Base-by-base conservation (phyloP, 2,797 vertebrate genomes). In the Coccyzus lansbergi region DNA sequence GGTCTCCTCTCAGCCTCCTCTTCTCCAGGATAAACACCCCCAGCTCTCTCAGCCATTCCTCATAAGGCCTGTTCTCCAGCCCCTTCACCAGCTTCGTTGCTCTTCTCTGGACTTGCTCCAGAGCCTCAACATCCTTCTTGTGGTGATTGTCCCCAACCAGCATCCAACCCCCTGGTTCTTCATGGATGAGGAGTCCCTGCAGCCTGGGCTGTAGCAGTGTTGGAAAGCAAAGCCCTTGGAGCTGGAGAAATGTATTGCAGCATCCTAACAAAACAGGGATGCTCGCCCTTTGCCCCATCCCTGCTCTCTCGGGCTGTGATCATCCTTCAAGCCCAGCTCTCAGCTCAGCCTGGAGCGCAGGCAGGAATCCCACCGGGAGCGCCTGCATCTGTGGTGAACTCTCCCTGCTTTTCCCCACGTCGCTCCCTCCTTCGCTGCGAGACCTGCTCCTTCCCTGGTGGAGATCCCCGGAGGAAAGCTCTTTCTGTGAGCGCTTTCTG, bases 401-500 rank as follows among this genome's bases (percentile, higher is more conserved):
- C 48, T 52, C 81, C 64, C 78, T 63, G 62, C 77, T 76, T 51
- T 52, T 85, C 86, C 74, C 76, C 64, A 36, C 6, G 3, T 67
- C 69, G 77, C 33, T 49, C 34, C 22, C 44, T 78, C 19, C 49
- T 76, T 19, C 1, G 7, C 72, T 4, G 5, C 5, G 21, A 55
- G 92, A 71, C 68, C 72, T 70, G 63, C 90, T 58, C 68, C 76
- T 78, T 74, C 91, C 77, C 90, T 59, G 3, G 34, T 56, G 80
- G 92, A 89, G 55, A 90, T 84, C 71, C 94, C 95, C 4, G 4
- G 93, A 97, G 76, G 74, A 95, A 96, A 94, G 55, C 10, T 8
- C 84, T 88, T 85, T 94, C 92, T 94, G 90, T 59, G 78, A 95
- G 95, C 22, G 0, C 13, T 94, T 97, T 97, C 96, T 95, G 96